These are phyloP conservation scores for Puma concolor DNA, from an alignment of 2,113 vertebrate species.

Conservation along the genomic window DNA sequence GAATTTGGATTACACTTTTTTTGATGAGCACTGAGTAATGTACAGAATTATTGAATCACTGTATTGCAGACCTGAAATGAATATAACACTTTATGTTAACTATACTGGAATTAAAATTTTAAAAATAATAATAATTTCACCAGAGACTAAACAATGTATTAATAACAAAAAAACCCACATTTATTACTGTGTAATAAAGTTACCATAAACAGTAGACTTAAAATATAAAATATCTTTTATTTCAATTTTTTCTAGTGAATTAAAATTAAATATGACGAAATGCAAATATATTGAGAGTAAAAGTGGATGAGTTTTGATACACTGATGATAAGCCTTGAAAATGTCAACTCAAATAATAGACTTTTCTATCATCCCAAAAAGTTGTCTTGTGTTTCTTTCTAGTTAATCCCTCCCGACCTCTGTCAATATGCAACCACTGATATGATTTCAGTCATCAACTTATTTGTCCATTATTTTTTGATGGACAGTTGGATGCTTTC, in stretches of 20 bases:
- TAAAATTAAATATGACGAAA: neutral
- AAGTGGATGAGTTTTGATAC: neutral
- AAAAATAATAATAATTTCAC: neutral
- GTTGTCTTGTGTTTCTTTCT: fast-evolving
- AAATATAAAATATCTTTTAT: neutral
- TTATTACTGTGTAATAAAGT: neutral
- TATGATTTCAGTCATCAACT: fast-evolving
- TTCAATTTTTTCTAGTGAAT: neutral
- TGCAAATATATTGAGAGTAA: neutral
- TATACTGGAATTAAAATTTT: neutral
- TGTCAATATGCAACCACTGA: neutral
- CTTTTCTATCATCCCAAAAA: neutral
- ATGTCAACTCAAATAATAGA: neutral
- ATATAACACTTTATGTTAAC: neutral
- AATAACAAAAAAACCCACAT: neutral
- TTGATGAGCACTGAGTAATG: neutral
- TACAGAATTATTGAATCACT: neutral
- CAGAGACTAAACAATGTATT: neutral
- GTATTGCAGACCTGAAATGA: neutral
- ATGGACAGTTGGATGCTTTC: neutral
- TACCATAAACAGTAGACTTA: neutral
- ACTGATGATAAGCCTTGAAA: neutral
- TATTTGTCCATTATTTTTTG: neutral
- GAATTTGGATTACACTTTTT: neutral
- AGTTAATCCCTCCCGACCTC: fast-evolving